A percentile compares a stretch with the other conserved stretches of the same genome.
Evolutionary conservation across 2,113 vertebrate species (phyloP).

Genomic region (Desmodus rotundus): DNA sequence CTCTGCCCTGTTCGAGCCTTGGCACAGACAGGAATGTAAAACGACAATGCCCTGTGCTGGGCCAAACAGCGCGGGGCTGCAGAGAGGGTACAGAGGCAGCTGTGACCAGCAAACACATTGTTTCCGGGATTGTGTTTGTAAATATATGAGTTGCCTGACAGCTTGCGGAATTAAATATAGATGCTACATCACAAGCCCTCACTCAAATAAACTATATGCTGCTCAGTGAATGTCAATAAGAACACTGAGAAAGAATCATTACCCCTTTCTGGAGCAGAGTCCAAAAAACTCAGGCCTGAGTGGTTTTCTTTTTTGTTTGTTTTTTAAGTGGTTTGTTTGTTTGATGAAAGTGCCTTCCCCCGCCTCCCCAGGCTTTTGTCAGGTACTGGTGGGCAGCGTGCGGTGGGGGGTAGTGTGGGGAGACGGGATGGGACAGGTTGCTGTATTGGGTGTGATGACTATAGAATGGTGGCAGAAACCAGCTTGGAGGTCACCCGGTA

Average conservation of each 20-base stretch:
- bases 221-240: constrained; percentile 71
- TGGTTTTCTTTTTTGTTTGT: neutral
- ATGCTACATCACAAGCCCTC: constrained; percentile 65
- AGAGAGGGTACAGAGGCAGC: constrained; percentile 57
- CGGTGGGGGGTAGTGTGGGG: rapidly evolving
- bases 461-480: neutral
- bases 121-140: constrained; percentile 73
- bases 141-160: constrained; percentile 70
- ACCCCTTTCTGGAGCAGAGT: neutral
- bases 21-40: constrained; percentile 53
- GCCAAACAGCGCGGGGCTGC: constrained; percentile 42
- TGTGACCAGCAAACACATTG: constrained; percentile 73
- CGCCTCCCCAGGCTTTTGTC: neutral
- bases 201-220: constrained; percentile 69
- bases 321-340: neutral
- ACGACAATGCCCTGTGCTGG: constrained; percentile 28
- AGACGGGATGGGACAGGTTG: neutral
- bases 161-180: constrained; percentile 77
- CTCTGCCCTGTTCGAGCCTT: neutral
- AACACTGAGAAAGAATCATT: constrained; percentile 53
- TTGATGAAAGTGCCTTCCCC: neutral
- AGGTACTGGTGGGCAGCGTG: neutral
- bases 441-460: neutral
- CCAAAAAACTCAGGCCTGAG: neutral
- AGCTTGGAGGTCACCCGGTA: neutral